Evolutionary conservation across 1,140 invertebrate genomes (phyloP), one percentile per base, ranked within the genome.

Genomic region (Zaprionus vittiger): DNA sequence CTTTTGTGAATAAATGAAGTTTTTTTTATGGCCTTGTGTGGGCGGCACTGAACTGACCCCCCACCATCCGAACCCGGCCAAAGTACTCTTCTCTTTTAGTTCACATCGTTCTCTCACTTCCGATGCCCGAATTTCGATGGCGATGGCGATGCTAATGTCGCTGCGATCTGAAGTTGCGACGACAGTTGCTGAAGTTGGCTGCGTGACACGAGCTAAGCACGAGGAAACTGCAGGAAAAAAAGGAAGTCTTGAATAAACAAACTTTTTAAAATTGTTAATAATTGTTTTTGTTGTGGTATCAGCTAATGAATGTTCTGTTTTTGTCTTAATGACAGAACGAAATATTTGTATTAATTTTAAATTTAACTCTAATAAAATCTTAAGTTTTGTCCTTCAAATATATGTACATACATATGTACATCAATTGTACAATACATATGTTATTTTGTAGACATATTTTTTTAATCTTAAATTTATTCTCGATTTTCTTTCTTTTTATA

Each of bases 1-100:
- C 90, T 87, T 91, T 86, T 84, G 60, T 78, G 68, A 78, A 72
- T 81, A 90, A 91, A 83, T 86, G 84, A 86, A 91, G 85, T 85
- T 85, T 47, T 89, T 83, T 86, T 87, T 83, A 82, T 84, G 66
- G 59, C 62, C 56, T 47, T 65, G 55, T 73, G 62, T 65, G 66
- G 59, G 71, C 54, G 24, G 60, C 37, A 34, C 9, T 11, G 15
- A 14, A 31, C 47, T 47, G 31, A 5, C 4, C 24, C 24, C 24
- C 24, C 24, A 26, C 24, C 6, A 15, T 15, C 14, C 14, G 14
- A 1, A 15, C 24, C 12, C 24, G 6, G 3, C 22, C 37, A 4
- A 34, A 34, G 31, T 11, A 66, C 47, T 24, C 24, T 34, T 22
- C 41, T 9, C 41, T 47, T 7, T 47, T 47, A 6, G 41, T 31